phyloP scores from a whole-genome alignment of 2,888 invertebrate species.

The Sarcophaga subvicina region DNA sequence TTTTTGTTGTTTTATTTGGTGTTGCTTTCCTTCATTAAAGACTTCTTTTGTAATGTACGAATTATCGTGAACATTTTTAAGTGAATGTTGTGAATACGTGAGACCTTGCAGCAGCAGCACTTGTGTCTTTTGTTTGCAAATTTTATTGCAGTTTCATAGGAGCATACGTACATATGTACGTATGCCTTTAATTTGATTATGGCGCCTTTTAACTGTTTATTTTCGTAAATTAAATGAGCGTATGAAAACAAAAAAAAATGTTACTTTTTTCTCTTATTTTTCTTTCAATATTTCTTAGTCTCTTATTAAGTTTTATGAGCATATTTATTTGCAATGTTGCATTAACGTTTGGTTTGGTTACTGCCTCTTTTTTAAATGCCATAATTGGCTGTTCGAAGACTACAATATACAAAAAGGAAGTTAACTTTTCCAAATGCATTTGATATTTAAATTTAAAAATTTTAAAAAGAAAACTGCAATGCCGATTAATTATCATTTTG shows the following conservation, averaged over 20 bases:
- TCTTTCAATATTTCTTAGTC: not conserved
- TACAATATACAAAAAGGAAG: slow-evolving; percentile 42
- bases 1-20: not conserved
- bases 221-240: not conserved
- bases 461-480: not conserved
- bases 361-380: slow-evolving; percentile 27
- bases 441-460: slow-evolving; percentile 64
- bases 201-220: slow-evolving; percentile 63
- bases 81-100: not conserved
- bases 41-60: not conserved
- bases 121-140: slow-evolving; percentile 30
- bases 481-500: slow-evolving; percentile 30
- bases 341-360: not conserved
- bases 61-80: not conserved
- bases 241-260: slow-evolving; percentile 3
- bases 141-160: not conserved
- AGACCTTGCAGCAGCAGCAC: not conserved
- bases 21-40: not conserved
- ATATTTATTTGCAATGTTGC: too few species aligned
- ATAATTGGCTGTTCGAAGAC: slow-evolving; percentile 30
- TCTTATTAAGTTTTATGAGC: not conserved
- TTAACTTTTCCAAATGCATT: slow-evolving; percentile 29
- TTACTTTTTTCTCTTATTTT: not conserved
- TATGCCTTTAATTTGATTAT: slow-evolving; percentile 60
- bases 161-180: slow-evolving; percentile 21